Evolutionary conservation across 2,113 vertebrate genomes (phyloP).

Genomic region (Pseudorasbora parva): DNA sequence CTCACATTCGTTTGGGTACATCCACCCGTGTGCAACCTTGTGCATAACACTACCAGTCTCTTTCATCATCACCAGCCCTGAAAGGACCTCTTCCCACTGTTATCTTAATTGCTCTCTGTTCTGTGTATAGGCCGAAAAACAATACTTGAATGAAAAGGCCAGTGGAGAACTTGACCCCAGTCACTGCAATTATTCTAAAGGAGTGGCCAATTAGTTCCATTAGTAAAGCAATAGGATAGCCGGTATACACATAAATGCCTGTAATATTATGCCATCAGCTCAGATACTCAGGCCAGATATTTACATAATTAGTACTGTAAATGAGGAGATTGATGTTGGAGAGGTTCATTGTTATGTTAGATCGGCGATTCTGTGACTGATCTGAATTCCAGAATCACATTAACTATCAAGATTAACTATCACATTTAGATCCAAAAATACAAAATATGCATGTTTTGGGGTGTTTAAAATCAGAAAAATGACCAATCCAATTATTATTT

Average conservation of each 20-base stretch:
- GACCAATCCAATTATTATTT: slow-evolving; percentile 54
- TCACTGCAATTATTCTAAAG: slow-evolving; percentile 75
- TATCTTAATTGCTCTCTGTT: slow-evolving; percentile 75
- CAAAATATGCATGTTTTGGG: background rate
- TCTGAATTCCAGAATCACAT: background rate
- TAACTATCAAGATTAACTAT: slow-evolving; percentile 3
- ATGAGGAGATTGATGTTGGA: slow-evolving; percentile 69
- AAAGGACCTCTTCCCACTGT: slow-evolving; percentile 65
- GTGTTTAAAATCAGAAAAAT: background rate
- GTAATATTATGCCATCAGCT: slow-evolving; percentile 72
- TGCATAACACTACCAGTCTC: slow-evolving; percentile 49
- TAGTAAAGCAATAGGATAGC: slow-evolving; percentile 72
- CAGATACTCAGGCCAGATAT: slow-evolving; percentile 63
- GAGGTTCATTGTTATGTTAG: slow-evolving; percentile 49
- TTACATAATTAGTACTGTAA: slow-evolving; percentile 79
- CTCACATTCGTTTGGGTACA: background rate
- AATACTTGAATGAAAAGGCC: slow-evolving; percentile 74
- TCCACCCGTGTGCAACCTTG: slow-evolving; percentile 10
- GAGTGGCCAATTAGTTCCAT: slow-evolving; percentile 76
- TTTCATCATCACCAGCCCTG: slow-evolving; percentile 45
- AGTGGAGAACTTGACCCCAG: slow-evolving; percentile 69
- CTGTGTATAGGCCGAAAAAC: slow-evolving; percentile 75
- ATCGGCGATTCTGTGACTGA: slow-evolving; percentile 9
- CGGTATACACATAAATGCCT: slow-evolving; percentile 72
- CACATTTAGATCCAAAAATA: background rate